These are phyloP conservation scores for Lucilia cuprina DNA, from an alignment of 1,140 invertebrate genomes.

Conservation along the genomic window DNA sequence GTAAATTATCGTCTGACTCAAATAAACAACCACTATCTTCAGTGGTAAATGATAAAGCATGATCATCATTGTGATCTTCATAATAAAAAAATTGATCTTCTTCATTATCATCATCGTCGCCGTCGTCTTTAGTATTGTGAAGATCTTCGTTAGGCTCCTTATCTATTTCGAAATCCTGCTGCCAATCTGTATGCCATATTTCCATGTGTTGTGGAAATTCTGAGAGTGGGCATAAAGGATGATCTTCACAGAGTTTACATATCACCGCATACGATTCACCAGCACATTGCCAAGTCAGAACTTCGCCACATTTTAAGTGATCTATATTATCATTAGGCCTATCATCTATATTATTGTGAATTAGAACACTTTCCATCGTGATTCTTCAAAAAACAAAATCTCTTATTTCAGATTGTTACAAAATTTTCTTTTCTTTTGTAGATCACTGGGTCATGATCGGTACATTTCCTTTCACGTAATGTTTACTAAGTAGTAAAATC, in stretches of 20 bases:
- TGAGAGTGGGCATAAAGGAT: slow-evolving; percentile 48
- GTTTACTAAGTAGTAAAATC: background rate
- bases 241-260: slow-evolving; percentile 54
- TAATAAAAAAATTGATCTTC: background rate
- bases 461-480: background rate
- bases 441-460: background rate
- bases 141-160: background rate
- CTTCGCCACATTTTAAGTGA: slow-evolving; percentile 50
- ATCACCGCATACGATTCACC: slow-evolving; percentile 55
- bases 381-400: background rate
- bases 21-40: background rate
- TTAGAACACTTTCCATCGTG: background rate
- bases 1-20: background rate
- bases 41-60: background rate
- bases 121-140: background rate
- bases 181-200: slow-evolving; percentile 54
- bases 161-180: background rate
- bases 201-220: slow-evolving; percentile 57
- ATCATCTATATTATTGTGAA: too few species aligned
- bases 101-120: background rate
- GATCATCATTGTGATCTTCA: background rate
- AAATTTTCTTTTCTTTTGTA: background rate
- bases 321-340: background rate
- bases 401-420: background rate
- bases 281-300: slow-evolving; percentile 55